These are phyloP conservation scores for Hipparchia semele DNA, from an alignment of 2,888 invertebrate genomes.

Conservation along the genomic window DNA sequence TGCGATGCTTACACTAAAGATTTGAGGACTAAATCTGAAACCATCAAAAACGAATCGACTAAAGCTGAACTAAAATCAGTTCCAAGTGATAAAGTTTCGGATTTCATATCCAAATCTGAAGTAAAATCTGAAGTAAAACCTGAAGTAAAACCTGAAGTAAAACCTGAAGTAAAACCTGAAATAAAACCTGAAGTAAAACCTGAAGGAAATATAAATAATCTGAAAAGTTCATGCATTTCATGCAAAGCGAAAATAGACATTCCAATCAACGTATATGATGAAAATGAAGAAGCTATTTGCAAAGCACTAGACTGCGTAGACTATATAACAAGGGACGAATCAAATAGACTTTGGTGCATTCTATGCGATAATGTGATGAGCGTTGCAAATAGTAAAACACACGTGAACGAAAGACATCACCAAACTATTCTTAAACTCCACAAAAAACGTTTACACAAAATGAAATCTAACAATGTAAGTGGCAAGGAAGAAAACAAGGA, in stretches of 20 bases:
- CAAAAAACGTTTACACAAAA: slow-evolving; percentile 34
- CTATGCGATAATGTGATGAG: slow-evolving; percentile 47
- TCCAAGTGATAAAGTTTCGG: background rate
- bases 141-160: no score
- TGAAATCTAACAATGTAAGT: slow-evolving; percentile 12
- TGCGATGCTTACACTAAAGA: slow-evolving; percentile 14
- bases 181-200: no score
- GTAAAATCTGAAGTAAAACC: no score
- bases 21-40: background rate
- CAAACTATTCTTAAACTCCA: slow-evolving; percentile 46
- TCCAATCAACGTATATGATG: background rate
- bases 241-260: background rate
- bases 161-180: no score
- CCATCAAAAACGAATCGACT: background rate
- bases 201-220: background rate
- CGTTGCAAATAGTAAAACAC: slow-evolving; percentile 5
- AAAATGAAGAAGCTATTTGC: slow-evolving; percentile 41
- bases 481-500: background rate
- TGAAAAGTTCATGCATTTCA: background rate
- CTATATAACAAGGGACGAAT: slow-evolving; percentile 40
- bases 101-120: background rate
- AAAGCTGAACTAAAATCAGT: slow-evolving; percentile 6
- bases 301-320: slow-evolving; percentile 40
- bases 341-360: slow-evolving; percentile 44
- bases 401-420: slow-evolving; percentile 46